Base-by-base conservation (phyloP, 2,888 invertebrate species). In the Ethmia dodecea region DNA sequence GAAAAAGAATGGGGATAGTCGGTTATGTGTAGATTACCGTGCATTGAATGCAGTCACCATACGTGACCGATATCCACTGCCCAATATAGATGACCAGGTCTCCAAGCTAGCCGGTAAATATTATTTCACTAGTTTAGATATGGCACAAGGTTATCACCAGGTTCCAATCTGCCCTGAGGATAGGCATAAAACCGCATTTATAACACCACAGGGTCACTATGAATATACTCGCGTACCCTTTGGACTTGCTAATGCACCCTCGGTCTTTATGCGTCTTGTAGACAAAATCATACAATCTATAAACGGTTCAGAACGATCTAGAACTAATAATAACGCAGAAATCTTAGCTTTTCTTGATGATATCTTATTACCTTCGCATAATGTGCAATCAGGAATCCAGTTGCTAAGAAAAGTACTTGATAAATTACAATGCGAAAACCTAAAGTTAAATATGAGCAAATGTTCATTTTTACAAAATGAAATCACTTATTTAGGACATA, bases 381-480 rank as follows among this genome's bases (percentile, higher is more conserved):
- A 43, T 26, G 29, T 47, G 1, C 0, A 27, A 9, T 49, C 42
- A n/a, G 33, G 47, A 3, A 13, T 49, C 24, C 18, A 31, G 0
- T n/a, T 45, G 1, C 32, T 47, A 18, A 34, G 47, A 28, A 26
- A 15, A 9, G 42, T 45, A 1, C 20, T 47, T 3, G 1, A 29
- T 12, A 39, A 39, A 16, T 37, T 49, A 2, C n/a, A 24, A 15
- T n/a, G 13, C 0, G 43, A 34, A 28, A 43, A 46, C 28, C 22
- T 54, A 25, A 57, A 49, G 40, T 29, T 55, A 26, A 57, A 57
- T 31, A 38, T 52, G 32, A 38, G 12, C 5, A 55, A 54, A 27
- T 55, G 49, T 38, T 38, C 42, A 16, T 65, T 54, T 27, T 45
- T 18, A 6, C 4, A 4, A 5, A 6, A 18, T 18, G 4, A 4